These are phyloP conservation scores for Spinibarbus caldwelli DNA, from an alignment of 2,797 vertebrate species.

Conservation along the genomic window DNA sequence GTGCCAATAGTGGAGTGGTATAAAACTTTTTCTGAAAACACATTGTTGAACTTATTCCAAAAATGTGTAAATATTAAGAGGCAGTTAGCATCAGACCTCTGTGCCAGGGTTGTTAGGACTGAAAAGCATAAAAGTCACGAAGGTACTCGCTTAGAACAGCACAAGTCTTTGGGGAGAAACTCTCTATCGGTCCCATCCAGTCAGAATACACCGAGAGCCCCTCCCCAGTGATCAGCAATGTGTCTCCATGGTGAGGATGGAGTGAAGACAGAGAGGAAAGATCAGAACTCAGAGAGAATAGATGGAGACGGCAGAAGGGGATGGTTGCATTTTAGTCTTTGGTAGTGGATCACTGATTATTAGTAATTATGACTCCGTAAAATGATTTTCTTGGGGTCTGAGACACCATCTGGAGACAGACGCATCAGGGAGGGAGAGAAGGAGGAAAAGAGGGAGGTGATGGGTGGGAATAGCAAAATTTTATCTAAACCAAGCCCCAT, in stretches of 20 bases:
- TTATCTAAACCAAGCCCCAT: constrained; percentile 20
- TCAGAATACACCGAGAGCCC: constrained; percentile 26
- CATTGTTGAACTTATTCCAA: not conserved
- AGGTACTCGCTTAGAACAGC: constrained; percentile 5
- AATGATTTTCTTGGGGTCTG: not conserved
- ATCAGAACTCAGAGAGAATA: not conserved
- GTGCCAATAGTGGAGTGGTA: constrained; percentile 88
- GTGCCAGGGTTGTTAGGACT: not conserved
- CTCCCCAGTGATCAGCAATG: not conserved
- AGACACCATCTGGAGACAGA: constrained; percentile 52
- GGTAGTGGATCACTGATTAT: not conserved
- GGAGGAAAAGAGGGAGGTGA: not conserved
- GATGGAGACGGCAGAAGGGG: not conserved
- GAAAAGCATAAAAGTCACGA: constrained; percentile 14
- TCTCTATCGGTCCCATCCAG: constrained; percentile 33
- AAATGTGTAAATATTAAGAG: not conserved
- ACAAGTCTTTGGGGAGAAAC: constrained; percentile 24
- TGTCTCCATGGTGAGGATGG: constrained; percentile 15
- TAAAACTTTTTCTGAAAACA: constrained; percentile 49
- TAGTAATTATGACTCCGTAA: constrained; percentile 42
- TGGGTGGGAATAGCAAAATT: not conserved
- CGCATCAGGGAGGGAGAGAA: not conserved
- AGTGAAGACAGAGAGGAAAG: not conserved
- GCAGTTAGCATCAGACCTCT: not conserved
- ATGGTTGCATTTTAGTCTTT: not conserved